Percentiles rank a stretch among this genome's conserved stretches.
These are phyloP conservation scores for Drosophila recens DNA, from an alignment of 2,888 invertebrate species.

Conservation along the genomic window DNA sequence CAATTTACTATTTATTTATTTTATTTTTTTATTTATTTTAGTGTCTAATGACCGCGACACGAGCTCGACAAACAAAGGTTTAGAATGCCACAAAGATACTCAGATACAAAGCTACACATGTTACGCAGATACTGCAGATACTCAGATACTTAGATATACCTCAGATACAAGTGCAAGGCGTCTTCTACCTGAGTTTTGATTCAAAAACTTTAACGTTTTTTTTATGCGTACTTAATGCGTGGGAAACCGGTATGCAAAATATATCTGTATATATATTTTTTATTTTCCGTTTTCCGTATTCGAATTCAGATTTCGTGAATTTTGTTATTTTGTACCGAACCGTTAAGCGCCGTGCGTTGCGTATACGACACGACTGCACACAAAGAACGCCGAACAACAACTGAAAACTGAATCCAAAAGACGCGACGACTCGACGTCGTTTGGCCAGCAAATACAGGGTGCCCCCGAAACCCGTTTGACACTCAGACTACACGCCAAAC, in stretches of 20 bases:
- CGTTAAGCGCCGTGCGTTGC: conserved; percentile 46
- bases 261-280: background rate
- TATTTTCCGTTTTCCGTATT: conserved; percentile 14
- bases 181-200: conserved; percentile 13
- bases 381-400: conserved; percentile 76
- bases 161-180: conserved; percentile 3
- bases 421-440: conserved; percentile 6
- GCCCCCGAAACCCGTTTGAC: conserved; percentile 50
- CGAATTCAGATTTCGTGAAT: conserved; percentile 26
- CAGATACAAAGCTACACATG: too few relatives aligned
- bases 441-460: conserved; percentile 45
- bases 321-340: conserved; percentile 8
- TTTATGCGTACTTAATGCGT: conserved; percentile 23
- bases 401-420: conserved; percentile 43
- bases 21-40: conserved; percentile 1
- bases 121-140: conserved; percentile 7
- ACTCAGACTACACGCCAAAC: background rate
- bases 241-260: conserved; percentile 56
- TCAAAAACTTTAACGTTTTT: conserved; percentile 39
- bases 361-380: conserved; percentile 68
- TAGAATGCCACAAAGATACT: background rate
- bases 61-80: conserved; percentile 8
- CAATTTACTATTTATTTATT: conserved; percentile 8
- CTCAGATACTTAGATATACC: too few relatives aligned
- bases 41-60: conserved; percentile 16